Conservation (phyloP, 2,888 invertebrate species). For the Pecten maximus region DNA sequence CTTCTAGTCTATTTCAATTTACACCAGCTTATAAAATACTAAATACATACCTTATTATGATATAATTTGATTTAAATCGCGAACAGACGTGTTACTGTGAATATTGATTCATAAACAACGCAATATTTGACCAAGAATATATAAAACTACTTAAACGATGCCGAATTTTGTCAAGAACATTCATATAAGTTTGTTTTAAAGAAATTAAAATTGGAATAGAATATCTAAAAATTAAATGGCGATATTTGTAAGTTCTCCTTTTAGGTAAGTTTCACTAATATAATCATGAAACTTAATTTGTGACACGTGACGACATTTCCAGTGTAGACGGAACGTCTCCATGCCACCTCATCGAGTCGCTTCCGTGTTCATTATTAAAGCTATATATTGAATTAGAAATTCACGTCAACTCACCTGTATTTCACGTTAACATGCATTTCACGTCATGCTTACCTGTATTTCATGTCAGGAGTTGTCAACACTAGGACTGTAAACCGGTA, state of each 20-base stretch:
- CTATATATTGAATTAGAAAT: neutral
- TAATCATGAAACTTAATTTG: neutral
- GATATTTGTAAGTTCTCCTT: neutral
- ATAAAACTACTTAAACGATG: no score
- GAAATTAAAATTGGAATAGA: no score
- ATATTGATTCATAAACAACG: no score
- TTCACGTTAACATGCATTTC: slow-evolving; percentile 9
- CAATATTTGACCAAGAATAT: no score
- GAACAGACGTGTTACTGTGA: no score
- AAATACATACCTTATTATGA: no score
- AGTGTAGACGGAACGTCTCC: neutral
- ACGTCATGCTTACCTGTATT: slow-evolving; percentile 22
- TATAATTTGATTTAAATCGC: no score
- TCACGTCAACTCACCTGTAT: slow-evolving; percentile 6
- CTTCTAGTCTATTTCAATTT: no score
- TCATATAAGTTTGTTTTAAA: no score
- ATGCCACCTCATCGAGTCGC: neutral
- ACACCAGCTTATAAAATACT: no score
- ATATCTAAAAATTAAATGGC: neutral
- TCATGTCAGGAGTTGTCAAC: neutral
- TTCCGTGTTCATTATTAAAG: slow-evolving; percentile 3
- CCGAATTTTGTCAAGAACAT: no score
- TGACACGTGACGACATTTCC: neutral
- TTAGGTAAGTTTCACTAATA: neutral
- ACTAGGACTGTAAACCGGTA: neutral